Percentiles rank a stretch among this genome's conserved stretches.
Evolutionary conservation across 2,797 vertebrate genomes (phyloP).

Genomic region (Platyrinchus mystaceus): DNA sequence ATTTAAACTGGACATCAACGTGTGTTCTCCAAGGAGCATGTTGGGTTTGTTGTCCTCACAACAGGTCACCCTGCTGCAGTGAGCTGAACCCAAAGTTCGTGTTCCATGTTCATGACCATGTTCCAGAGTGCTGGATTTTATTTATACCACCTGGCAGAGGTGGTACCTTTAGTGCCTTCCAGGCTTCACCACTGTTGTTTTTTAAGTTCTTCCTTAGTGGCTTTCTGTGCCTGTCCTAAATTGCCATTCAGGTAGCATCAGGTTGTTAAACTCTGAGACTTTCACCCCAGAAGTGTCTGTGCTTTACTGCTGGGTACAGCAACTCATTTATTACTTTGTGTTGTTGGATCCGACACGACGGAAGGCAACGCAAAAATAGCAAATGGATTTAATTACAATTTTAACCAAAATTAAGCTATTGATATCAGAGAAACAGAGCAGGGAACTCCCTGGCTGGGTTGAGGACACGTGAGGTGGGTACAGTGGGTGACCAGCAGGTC

Average conservation of each 20-base stretch:
- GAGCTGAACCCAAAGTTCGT: neutral
- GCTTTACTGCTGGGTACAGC: neutral
- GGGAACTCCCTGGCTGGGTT: neutral
- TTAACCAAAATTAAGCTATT: neutral
- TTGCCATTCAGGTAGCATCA: neutral
- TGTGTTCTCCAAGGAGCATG: rapidly evolving
- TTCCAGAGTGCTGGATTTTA: neutral
- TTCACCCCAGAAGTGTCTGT: neutral
- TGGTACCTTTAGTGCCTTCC: neutral
- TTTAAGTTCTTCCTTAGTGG: neutral
- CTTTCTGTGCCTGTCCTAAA: neutral
- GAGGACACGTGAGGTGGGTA: neutral
- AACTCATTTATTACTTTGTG: neutral
- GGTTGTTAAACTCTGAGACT: neutral
- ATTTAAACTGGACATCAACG: rapidly evolving
- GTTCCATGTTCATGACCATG: rapidly evolving
- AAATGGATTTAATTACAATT: neutral
- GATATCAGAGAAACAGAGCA: neutral
- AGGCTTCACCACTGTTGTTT: neutral
- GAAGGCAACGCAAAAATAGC: neutral
- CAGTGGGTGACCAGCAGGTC: neutral
- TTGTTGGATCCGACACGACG: rapidly evolving
- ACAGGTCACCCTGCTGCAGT: neutral
- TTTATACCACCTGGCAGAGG: neutral
- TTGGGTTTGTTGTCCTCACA: rapidly evolving